A percentile compares a stretch with the other conserved stretches of the same genome.
Evolutionary conservation across 2,113 vertebrate species (phyloP).

Genomic region (Tyrannus savana): DNA sequence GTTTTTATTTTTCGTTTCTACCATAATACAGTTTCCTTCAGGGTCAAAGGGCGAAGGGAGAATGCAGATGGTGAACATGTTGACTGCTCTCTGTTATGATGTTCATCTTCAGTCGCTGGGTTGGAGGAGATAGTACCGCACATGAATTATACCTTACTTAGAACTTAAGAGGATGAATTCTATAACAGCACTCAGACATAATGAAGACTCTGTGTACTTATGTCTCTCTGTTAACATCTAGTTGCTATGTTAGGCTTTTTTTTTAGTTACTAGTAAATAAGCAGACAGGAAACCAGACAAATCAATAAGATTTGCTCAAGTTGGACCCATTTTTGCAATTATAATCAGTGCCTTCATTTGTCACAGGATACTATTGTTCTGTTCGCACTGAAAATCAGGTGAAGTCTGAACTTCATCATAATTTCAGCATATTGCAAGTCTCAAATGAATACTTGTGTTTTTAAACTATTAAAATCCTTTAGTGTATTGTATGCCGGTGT

Average conservation of each 20-base stretch:
- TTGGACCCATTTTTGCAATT: not conserved
- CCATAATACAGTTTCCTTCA: not conserved
- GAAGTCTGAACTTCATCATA: not conserved
- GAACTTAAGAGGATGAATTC: not conserved
- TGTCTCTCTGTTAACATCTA: not conserved
- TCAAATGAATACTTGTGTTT: not conserved
- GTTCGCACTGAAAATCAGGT: not conserved
- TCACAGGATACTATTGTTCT: not conserved
- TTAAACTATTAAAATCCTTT: not conserved
- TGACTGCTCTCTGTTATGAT: not conserved
- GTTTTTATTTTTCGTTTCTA: not conserved
- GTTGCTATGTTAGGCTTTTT: not conserved
- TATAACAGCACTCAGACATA: not conserved
- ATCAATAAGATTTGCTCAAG: not conserved
- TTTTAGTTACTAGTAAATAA: not conserved
- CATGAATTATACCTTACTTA: not conserved
- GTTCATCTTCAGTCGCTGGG: not conserved
- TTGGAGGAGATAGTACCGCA: not conserved
- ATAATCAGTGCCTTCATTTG: conserved; percentile 5
- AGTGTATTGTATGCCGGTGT: not conserved
- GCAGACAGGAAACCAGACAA: not conserved
- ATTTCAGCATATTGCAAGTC: not conserved
- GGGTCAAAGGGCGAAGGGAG: not conserved
- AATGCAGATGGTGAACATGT: not conserved
- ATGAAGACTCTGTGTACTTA: not conserved